Base-by-base conservation (phyloP, 2,797 vertebrate species). In the Anomalospiza imberbis region DNA sequence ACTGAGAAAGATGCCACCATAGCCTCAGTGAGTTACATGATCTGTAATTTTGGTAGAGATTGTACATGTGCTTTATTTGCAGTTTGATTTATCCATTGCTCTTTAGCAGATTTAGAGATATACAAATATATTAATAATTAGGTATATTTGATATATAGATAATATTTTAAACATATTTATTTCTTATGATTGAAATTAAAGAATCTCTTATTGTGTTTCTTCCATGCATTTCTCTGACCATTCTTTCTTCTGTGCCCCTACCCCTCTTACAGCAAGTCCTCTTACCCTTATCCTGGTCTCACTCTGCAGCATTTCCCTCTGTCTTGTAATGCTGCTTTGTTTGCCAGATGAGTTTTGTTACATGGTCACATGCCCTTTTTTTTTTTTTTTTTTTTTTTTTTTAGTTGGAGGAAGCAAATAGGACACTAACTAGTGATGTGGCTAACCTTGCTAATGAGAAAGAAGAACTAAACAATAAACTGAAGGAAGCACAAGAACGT, bases 391-490 rank as follows among this genome's bases (percentile, higher is more conserved):
- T 38, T 38, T 40, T 66, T 36, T 77, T 54, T 66, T 32, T 76
- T 78, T 95, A 99, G 99, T 96, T 99, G 96, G 99, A 99, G 93
- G 99, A 99, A 97, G 99, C 99, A 11, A 99, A 99, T 77, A 98
- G 99, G 95, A 99, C 99, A 12, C 97, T 99, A 91, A 99, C 99
- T 1, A 98, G 98, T 92, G 99, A 99, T 82, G 99, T 99, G 72
- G 99, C 98, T 76, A 99, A 99, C 95, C 98, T 99, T 93, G 99
- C 99, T 82, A 99, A 98, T 66, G 99, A 99, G 98, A 99, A 99
- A 86, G 99, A 99, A 96, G 99, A 99, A 47, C 97, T 99, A 84
- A 99, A 99, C 97, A 99, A 99, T 97, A 98, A 99, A 95, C 91
- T 99, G 74, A 99, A 99, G 95, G 98, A 98, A 47, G 88, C 97